Evolutionary conservation across 2,888 invertebrate species (phyloP), one percentile per base, ranked within the genome.

Genomic region (Ochropleura plecta): DNA sequence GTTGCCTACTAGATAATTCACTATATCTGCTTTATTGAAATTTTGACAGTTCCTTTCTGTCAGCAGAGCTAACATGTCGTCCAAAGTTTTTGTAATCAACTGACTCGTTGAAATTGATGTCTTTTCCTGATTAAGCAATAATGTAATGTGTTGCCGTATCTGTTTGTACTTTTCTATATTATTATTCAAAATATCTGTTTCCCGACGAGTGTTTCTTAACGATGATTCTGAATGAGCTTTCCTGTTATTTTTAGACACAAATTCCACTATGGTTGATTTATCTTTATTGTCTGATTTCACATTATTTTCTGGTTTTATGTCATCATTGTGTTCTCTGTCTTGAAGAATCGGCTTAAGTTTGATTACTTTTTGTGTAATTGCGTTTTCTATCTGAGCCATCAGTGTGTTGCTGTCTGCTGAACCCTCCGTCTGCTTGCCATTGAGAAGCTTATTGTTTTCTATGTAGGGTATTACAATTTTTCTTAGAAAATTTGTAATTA

Each of bases 191-290:
- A 86, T 30, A 7, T 86, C 81, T 8, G 65, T 57, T 49, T 70
- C 65, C 0, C 46, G 51, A 70, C 63, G 68, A 30, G n/a, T 16
- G 40, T 67, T 49, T 63, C 40, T 60, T 20, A 66, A 4, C 18
- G 9, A 7, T 40, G 42, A 6, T 8, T 72, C 69, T 3, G 46
- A 7, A 51, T 67, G 72, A 73, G 20, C 49, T 20, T 44, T 77
- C 42, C 44, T 79, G 0, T n/a, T 59, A 12, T 20, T 44, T 70
- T 84, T 86, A 0, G 92, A 90, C 71, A 88, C 9, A 20, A 93
- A 90, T 86, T 94, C 94, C 82, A 95, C 84, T 18, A 94, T 92
- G 8, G 91, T 92, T 0, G 94, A 93, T 66, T 94, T 92, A 1
- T 86, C 73, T 2, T 91, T 86, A 0, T 88, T 89, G 71, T 90